Evolutionary conservation across 2,888 invertebrate species (phyloP).

Genomic region (Drosophila demipolita): DNA sequence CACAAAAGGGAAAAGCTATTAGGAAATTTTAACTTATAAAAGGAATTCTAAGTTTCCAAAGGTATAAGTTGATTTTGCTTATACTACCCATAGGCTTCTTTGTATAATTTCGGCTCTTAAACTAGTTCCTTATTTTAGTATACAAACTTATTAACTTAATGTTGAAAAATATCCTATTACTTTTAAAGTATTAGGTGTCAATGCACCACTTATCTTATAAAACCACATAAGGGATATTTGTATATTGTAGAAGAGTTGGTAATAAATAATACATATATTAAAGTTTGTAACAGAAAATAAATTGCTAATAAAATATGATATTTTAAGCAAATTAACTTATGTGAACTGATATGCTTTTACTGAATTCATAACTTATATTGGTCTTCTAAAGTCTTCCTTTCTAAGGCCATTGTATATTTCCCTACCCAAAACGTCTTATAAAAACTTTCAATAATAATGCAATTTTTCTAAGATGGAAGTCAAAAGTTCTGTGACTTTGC

Average conservation of each 20-base stretch:
- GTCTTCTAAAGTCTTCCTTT: background rate
- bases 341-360: background rate
- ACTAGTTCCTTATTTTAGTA: background rate
- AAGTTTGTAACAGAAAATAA: too few relatives aligned
- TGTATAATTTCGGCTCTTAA: background rate
- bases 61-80: background rate
- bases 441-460: background rate
- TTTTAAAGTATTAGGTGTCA: too few relatives aligned
- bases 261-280: background rate
- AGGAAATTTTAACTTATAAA: background rate
- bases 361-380: background rate
- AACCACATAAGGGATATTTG: too few relatives aligned
- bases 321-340: too few relatives aligned
- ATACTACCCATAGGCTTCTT: too few relatives aligned
- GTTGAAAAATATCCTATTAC: background rate
- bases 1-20: background rate
- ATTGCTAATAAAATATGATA: background rate
- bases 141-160: background rate
- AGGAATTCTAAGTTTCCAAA: background rate
- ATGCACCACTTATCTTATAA: background rate
- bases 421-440: rapidly evolving
- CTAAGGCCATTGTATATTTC: background rate
- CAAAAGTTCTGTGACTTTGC: background rate
- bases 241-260: background rate
- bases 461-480: background rate